phyloP scores from a whole-genome alignment of 2,888 invertebrate genomes.

The Teinopalpus imperialis region DNA sequence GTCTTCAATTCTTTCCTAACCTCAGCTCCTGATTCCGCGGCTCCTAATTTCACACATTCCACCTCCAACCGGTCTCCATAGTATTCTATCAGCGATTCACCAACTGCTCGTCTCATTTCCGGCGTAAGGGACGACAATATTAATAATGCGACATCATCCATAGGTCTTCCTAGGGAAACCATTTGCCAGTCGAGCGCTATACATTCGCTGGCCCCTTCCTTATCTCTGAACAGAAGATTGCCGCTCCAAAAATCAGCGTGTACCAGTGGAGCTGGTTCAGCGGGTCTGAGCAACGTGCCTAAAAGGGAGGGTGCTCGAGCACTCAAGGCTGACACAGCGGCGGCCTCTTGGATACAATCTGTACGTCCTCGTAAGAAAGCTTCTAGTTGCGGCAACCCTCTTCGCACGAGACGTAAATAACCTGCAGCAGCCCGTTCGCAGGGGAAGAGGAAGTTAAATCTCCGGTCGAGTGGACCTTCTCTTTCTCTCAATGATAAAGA shows the following conservation, averaged over 20 bases:
- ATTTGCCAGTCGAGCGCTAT: conserved; percentile 92
- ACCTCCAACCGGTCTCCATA: conserved; percentile 85
- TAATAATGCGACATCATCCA: conserved; percentile 89
- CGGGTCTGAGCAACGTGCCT: conserved; percentile 85
- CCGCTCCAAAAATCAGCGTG: conserved; percentile 94
- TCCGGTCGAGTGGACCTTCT: conserved; percentile 71
- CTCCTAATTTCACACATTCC: conserved; percentile 82
- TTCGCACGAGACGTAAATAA: conserved; percentile 88
- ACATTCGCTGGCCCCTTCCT: conserved; percentile 80
- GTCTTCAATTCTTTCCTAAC: conserved; percentile 75
- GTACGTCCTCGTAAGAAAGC: conserved; percentile 86
- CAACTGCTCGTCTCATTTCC: conserved; percentile 84
- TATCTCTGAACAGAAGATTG: conserved; percentile 86
- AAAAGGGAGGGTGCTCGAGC: conserved; percentile 87
- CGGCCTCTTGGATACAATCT: conserved; percentile 83
- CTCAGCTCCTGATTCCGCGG: conserved; percentile 79
- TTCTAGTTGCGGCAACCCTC: conserved; percentile 88
- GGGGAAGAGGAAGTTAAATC: conserved; percentile 86
- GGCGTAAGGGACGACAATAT: conserved; percentile 88
- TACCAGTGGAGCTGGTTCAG: conserved; percentile 89
- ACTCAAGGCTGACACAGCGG: conserved; percentile 84
- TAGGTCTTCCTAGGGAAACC: conserved; percentile 89
- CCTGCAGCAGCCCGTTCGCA: conserved; percentile 90
- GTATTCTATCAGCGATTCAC: conserved; percentile 84
- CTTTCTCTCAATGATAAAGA: conserved; percentile 81